Base-by-base conservation (phyloP, 2,888 invertebrate genomes). In the Rhamphomyia laevipes region DNA sequence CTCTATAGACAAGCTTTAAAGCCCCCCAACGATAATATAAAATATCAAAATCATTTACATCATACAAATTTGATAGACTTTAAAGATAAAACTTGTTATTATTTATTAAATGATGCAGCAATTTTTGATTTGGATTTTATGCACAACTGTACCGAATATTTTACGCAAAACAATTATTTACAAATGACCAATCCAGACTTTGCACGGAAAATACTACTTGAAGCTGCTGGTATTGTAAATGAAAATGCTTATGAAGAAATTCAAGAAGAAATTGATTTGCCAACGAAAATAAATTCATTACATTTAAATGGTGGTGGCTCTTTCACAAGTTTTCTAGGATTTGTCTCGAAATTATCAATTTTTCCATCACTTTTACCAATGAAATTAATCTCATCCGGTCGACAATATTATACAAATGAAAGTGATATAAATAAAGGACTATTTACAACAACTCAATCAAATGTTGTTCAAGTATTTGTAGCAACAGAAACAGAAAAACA, bases 101-200 rank as follows among this genome's bases (percentile, higher is more conserved):
- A 75, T 80, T 53, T 86, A 78, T 63, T 69, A 82, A 77, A 80
- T 17, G 78, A 84, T 51, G 85, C 83, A 1, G 84, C 85, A 1
- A 57, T 80, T 15, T 86, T 85, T 62, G 88, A 89, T 67, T 67
- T 82, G 11, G 59, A 74, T 13, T 58, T 60, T 15, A 61, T 62
- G 43, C 59, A 65, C 37, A 56, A 63, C 3, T 51, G 68, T 38
- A 53, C 60, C 0, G 63, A 69, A 2, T 62, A 71, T 45, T 63
- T 69, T 47, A 60, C 77, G 7, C 67, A 71, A 18, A 66, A 74
- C 1, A 65, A 74, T n/a, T 84, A 78, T 61, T 63, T 75, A 0
- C 80, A 80, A 59, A 80, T 84, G 58, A 79, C 82, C 1, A 87
- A 86, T 65, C 76, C 87, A 1, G 88, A 90, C 69, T 88, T 90